Evolutionary conservation across 2,113 vertebrate species (phyloP).

Genomic region (Perccottus glenii): DNA sequence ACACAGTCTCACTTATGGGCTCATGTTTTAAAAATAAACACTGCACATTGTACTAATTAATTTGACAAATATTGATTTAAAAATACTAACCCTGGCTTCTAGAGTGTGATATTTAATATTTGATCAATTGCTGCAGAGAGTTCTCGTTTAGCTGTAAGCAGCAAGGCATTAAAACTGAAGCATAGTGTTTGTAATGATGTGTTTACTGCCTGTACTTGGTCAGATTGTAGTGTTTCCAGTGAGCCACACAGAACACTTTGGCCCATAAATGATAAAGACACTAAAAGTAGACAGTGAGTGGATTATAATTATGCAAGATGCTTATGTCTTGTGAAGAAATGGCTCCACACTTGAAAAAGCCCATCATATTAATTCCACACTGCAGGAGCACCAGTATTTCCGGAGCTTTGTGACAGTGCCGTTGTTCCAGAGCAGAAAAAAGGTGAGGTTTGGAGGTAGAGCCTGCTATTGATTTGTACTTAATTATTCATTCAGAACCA

Average conservation of each 20-base stretch:
- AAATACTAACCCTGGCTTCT: background rate
- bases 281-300: background rate
- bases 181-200: conserved; percentile 17
- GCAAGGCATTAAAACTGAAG: conserved; percentile 2
- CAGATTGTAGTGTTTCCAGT: background rate
- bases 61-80: conserved; percentile 7
- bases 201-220: conserved; percentile 8
- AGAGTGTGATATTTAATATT: background rate
- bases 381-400: background rate
- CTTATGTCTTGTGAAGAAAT: background rate
- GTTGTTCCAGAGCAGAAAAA: conserved; percentile 1
- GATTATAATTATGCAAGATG: conserved; percentile 6
- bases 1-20: background rate
- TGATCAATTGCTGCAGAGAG: background rate
- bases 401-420: too few relatives aligned
- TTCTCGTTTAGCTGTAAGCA: background rate
- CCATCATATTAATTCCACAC: background rate
- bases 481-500: conserved; percentile 55
- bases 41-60: background rate
- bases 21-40: conserved; percentile 6
- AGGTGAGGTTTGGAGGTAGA: conserved; percentile 14
- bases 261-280: background rate
- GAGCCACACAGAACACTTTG: background rate
- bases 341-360: background rate
- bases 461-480: conserved; percentile 47